Percentiles rank a stretch among this genome's conserved stretches.
phyloP scores from a whole-genome alignment of 2,113 vertebrate genomes.

The Acanthisitta chloris region DNA sequence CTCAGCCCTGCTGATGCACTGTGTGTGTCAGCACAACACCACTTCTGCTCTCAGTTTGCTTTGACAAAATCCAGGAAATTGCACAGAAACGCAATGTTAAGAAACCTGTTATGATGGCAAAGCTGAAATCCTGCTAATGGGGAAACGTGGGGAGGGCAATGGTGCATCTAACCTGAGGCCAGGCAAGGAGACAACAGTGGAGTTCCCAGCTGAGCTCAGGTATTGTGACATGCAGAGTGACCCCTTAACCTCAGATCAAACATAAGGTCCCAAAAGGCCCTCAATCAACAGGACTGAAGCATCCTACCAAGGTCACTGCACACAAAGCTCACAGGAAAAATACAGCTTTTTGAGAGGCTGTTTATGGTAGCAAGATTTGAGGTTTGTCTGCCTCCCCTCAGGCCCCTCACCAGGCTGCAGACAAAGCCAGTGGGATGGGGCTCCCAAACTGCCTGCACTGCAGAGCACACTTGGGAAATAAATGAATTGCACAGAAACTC shows the following conservation, averaged over 20 bases:
- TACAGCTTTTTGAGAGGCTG: not conserved
- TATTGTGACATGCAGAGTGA: not conserved
- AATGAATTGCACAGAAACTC: not conserved
- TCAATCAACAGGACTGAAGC: not conserved
- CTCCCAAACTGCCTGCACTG: not conserved
- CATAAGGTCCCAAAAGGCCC: not conserved
- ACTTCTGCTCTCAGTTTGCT: not conserved
- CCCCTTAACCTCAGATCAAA: not conserved
- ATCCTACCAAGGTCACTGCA: not conserved
- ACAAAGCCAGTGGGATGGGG: not conserved
- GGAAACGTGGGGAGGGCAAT: not conserved
- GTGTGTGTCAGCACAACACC: not conserved
- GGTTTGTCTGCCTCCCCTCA: not conserved
- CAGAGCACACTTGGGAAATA: not conserved
- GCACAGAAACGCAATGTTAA: not conserved
- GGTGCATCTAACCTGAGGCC: not conserved
- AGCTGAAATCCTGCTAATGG: not conserved
- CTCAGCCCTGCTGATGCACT: not conserved
- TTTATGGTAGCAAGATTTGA: not conserved
- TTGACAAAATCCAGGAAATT: not conserved
- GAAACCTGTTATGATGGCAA: not conserved
- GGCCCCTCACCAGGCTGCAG: not conserved
- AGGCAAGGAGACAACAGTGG: accelerated
- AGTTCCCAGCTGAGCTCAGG: accelerated
- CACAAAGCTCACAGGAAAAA: not conserved